Base-by-base conservation (phyloP, 2,113 vertebrate genomes). In the Microcebus tavaratra region DNA sequence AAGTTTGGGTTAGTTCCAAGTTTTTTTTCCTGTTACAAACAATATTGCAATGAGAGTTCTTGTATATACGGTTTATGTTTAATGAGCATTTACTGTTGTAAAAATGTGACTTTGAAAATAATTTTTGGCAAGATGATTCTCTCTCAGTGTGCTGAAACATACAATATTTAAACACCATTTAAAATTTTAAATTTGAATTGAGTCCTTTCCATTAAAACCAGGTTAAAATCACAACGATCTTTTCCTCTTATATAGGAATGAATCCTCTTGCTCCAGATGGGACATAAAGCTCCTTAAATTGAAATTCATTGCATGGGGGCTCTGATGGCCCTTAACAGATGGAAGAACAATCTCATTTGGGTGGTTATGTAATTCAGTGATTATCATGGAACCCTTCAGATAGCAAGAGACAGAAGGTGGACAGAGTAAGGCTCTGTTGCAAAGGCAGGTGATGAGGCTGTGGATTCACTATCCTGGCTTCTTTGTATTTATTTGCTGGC, bases 181-280 rank as follows among this genome's bases (percentile, higher is more conserved):
- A 93, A 83, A 96, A 39, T 84, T 94, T 93, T 55, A 96, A 94
- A 65, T 91, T 70, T 79, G 89, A 96, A 96, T 93, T 45, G 92
- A 91, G 48, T 87, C 36, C 72, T 94, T 97, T 89, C 91, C 79
- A 91, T 91, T 94, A 90, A 75, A 95, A 84, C 29, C 82, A 76
- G 94, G 93, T 96, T 96, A 95, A 94, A 97, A 94, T 93, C 79
- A 53, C 79, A 42, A 3, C 10, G 36, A 89, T 96, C 78, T 83
- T 53, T 95, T 55, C 21, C n/a, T 93, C 57, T 80, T 80, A 18
- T 21, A 59, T 70, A 92, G 42, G 61, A 89, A 84, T 29, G 91
- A 97, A 96, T 93, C 95, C 78, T 95, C 91, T 96, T 86, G 73
- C 89, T 96, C 94, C 97, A 98, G 98, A 96, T 97, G 95, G 97